Conservation (phyloP, 2,797 vertebrate genomes). For the Chloroceryle amazona region DNA sequence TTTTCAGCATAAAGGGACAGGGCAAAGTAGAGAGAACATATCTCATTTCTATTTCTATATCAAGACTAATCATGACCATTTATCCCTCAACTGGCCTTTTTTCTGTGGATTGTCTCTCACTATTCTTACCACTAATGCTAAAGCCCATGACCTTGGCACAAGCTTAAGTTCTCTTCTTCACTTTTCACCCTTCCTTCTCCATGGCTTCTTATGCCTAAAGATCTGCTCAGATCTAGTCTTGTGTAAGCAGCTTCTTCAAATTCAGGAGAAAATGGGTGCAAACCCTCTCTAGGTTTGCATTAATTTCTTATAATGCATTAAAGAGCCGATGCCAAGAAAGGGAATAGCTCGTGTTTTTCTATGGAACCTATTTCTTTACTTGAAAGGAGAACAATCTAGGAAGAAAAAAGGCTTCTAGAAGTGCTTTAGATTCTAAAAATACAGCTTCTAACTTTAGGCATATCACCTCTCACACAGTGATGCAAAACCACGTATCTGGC, state of each 20-base stretch:
- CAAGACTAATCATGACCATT: neutral
- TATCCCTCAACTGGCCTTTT: neutral
- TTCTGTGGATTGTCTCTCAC: neutral
- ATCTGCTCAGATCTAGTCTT: neutral
- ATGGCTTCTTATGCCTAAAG: neutral
- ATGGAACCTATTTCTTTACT: neutral
- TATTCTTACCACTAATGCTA: neutral
- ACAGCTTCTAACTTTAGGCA: neutral
- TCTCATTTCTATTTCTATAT: neutral
- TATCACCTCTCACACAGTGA: no score
- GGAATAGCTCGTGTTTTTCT: neutral
- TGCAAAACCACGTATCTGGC: fast-evolving
- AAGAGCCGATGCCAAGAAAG: neutral
- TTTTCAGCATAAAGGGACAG: no score
- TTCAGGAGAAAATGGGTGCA: neutral
- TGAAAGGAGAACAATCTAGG: neutral
- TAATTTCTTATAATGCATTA: neutral
- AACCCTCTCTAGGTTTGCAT: neutral
- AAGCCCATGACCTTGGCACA: neutral
- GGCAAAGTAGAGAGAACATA: neutral
- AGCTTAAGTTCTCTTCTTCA: neutral
- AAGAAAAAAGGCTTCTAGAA: neutral
- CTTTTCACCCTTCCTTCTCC: neutral
- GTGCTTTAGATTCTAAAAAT: neutral
- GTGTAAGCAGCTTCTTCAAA: neutral